Evolutionary conservation across 1,140 invertebrate genomes (phyloP).

Genomic region (Pachypeltis micranthus): DNA sequence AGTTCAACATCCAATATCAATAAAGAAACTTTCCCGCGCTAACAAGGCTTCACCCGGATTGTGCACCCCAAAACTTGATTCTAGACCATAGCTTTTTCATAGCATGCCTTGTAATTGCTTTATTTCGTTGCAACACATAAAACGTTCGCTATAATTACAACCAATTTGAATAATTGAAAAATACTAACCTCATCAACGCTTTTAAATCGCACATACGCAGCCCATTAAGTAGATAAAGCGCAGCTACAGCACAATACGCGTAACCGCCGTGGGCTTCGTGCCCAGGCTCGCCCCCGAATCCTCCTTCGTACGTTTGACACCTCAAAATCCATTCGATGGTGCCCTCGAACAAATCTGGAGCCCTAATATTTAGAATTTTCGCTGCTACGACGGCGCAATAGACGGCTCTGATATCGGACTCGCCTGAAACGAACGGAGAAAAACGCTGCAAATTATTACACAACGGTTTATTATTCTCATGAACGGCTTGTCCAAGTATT

Average conservation of each 20-base stretch:
- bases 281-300: slow-evolving; percentile 86
- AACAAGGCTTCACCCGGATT: no score
- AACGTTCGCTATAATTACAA: no score
- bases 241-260: slow-evolving; percentile 89
- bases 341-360: slow-evolving; percentile 64
- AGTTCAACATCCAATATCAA: no score
- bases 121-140: no score
- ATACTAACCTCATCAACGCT: slow-evolving; percentile 51
- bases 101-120: no score
- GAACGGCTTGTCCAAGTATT: no score
- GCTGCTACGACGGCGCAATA: slow-evolving; percentile 91
- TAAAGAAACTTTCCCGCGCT: no score
- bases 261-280: slow-evolving; percentile 98
- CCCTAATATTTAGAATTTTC: slow-evolving; percentile 70
- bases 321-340: slow-evolving; percentile 74
- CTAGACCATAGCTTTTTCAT: no score
- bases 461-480: no score
- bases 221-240: slow-evolving; percentile 68
- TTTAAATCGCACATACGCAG: slow-evolving; percentile 67
- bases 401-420: slow-evolving; percentile 85
- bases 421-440: slow-evolving; percentile 37
- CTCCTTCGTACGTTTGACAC: slow-evolving; percentile 97
- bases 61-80: no score
- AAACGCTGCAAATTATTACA: no score
- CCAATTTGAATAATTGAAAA: no score